These are phyloP conservation scores for Anneissia japonica DNA, from an alignment of 35 echinoderm and acorn worm genomes.

Conservation along the genomic window DNA sequence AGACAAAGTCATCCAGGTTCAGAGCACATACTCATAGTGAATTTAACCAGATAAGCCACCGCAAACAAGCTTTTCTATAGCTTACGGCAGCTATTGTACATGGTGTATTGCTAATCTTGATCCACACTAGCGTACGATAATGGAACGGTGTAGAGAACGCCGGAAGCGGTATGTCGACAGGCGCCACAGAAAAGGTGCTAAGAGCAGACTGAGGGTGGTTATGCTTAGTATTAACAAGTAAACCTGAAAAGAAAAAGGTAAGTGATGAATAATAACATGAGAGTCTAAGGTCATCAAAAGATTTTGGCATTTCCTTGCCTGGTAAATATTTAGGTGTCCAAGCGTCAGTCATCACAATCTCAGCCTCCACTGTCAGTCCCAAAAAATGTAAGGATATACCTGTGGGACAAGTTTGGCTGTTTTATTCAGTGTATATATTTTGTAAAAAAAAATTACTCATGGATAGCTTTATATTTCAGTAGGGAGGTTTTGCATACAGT, in stretches of 20 bases:
- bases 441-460: too few species aligned
- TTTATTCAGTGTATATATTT: neutral
- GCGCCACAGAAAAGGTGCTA: constrained; percentile 81
- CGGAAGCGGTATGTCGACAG: constrained; percentile 65
- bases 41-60: too few species aligned
- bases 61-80: too few species aligned
- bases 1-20: too few species aligned
- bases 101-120: too few species aligned
- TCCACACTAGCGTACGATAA: constrained; percentile 1
- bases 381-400: neutral
- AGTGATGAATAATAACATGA: neutral
- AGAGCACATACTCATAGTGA: too few species aligned
- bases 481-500: too few species aligned
- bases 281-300: neutral
- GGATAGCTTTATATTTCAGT: too few species aligned
- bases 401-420: neutral
- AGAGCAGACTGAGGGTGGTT: constrained; percentile 79
- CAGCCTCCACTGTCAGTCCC: neutral
- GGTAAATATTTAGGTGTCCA: neutral
- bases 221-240: constrained; percentile 92
- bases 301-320: too few species aligned
- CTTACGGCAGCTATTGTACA: too few species aligned
- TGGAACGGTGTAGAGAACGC: constrained; percentile 40
- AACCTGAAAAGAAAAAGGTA: constrained; percentile 40
- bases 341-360: neutral